Evolutionary conservation across 2,888 invertebrate species (phyloP).

Genomic region (Aleiodes leptofemur): DNA sequence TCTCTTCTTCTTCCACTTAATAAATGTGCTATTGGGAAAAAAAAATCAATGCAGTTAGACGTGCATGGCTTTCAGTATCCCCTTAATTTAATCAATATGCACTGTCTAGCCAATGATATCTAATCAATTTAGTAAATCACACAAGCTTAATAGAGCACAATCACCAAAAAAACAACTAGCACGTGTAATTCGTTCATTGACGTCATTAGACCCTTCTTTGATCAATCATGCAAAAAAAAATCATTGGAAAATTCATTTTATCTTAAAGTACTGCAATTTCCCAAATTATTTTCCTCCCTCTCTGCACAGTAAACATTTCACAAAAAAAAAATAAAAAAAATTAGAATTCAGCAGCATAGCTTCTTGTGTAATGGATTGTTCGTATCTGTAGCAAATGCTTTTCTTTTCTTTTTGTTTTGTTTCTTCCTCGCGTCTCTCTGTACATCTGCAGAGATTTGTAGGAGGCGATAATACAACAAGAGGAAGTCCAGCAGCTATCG

Average conservation of each 20-base stretch:
- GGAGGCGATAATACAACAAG: conserved; percentile 71
- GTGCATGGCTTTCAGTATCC: conserved; percentile 22
- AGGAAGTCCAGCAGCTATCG: conserved; percentile 64
- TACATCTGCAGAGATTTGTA: conserved; percentile 74
- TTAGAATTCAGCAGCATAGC: conserved; percentile 59
- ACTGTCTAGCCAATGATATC: not conserved
- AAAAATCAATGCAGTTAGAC: conserved; percentile 7
- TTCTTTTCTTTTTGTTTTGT: conserved; percentile 72
- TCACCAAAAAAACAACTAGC: not conserved
- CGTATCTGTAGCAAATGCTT: conserved; percentile 69
- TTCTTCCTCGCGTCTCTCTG: conserved; percentile 67
- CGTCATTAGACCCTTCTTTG: not conserved
- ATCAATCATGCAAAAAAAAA: not conserved
- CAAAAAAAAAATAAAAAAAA: conserved; percentile 38
- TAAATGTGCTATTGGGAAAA: not conserved
- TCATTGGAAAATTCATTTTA: not conserved
- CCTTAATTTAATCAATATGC: conserved; percentile 21
- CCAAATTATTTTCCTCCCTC: not conserved
- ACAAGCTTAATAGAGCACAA: not conserved
- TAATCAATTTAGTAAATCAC: conserved; percentile 1
- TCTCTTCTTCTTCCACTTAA: conserved; percentile 3
- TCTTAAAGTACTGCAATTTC: not conserved
- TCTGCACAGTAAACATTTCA: not conserved
- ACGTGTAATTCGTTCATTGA: not conserved
- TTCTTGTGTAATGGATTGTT: conserved; percentile 71